Conservation (phyloP, 2,888 invertebrate species). For the Venustoraphidia nigricollis region DNA sequence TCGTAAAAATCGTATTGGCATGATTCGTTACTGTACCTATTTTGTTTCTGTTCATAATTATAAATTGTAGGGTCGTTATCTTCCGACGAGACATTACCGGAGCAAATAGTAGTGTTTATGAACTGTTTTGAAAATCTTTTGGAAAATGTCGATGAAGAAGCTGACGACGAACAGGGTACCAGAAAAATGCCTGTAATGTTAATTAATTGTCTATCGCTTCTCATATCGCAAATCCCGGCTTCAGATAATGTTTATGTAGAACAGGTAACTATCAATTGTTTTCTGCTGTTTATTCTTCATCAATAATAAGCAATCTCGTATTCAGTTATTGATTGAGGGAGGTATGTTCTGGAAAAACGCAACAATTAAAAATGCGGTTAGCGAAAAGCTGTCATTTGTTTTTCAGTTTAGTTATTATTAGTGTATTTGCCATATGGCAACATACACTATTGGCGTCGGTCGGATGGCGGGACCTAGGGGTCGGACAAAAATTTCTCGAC, state of each 20-base stretch:
- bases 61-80: neutral
- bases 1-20: too few species aligned
- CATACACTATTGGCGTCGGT: too few species aligned
- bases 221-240: conserved; percentile 17
- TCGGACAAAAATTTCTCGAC: too few species aligned
- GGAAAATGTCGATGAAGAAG: conserved; percentile 20
- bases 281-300: too few species aligned
- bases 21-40: conserved; percentile 2
- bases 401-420: too few species aligned
- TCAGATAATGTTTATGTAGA: conserved; percentile 14
- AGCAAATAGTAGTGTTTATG: conserved; percentile 16
- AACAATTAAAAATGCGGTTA: too few species aligned
- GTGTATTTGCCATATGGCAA: too few species aligned
- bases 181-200: conserved; percentile 20
- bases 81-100: conserved; percentile 11
- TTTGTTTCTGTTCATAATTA: conserved; percentile 4
- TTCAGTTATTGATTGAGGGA: too few species aligned
- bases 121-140: conserved; percentile 22
- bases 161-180: conserved; percentile 21
- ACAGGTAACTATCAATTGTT: conserved; percentile 14
- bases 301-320: too few species aligned
- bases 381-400: too few species aligned
- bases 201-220: conserved; percentile 18
- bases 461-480: too few species aligned
- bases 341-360: too few species aligned